phyloP scores from a whole-genome alignment of 2,797 vertebrate species.

The Podarcis siculus region DNA sequence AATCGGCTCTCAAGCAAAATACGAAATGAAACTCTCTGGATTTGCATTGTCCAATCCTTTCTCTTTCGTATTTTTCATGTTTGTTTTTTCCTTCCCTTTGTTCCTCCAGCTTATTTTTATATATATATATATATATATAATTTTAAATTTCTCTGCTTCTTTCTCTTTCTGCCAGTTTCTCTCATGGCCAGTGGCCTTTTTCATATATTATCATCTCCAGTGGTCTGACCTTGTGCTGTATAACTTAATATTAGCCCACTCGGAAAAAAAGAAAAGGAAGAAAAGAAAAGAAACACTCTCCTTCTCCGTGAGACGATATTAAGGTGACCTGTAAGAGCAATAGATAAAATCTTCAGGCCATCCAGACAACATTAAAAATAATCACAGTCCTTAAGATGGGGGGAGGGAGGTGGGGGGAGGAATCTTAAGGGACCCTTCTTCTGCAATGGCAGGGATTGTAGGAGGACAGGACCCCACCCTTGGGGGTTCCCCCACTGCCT shows the following conservation, averaged over 20 bases:
- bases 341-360: constrained; percentile 77
- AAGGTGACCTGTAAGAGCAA: constrained; percentile 77
- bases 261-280: constrained; percentile 36
- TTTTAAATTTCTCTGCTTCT: constrained; percentile 11
- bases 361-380: constrained; percentile 77
- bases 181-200: constrained; percentile 75
- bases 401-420: constrained; percentile 19
- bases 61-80: constrained; percentile 43
- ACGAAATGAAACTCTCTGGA: constrained; percentile 34
- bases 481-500: constrained; percentile 51
- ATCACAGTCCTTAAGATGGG: constrained; percentile 71
- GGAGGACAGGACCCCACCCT: constrained; percentile 63
- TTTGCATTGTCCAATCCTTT: constrained; percentile 42
- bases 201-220: constrained; percentile 76
- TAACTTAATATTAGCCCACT: constrained; percentile 77
- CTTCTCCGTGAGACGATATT: constrained; percentile 73
- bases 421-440: constrained; percentile 69
- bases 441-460: constrained; percentile 66
- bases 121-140: constrained; percentile 20
- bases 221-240: constrained; percentile 74
- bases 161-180: constrained; percentile 53
- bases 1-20: constrained; percentile 15
- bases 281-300: constrained; percentile 23
- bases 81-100: constrained; percentile 25
- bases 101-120: not conserved